Percentiles rank a stretch among this genome's conserved stretches.
These are phyloP conservation scores for Atta texana DNA, from an alignment of 1,140 invertebrate genomes.

Conservation along the genomic window DNA sequence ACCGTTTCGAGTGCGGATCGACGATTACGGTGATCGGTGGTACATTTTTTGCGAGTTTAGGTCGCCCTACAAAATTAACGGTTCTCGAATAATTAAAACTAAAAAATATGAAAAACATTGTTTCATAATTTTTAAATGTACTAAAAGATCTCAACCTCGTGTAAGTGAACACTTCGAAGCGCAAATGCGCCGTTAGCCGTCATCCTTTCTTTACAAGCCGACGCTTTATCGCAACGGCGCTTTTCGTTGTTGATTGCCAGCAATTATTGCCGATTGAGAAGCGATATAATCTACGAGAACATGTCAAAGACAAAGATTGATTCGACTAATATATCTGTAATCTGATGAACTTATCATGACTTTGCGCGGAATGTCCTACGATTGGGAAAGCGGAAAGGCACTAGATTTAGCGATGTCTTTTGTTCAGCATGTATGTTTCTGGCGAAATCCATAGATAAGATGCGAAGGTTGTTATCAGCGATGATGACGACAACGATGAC, in stretches of 20 bases:
- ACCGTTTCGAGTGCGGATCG: slow-evolving; percentile 67
- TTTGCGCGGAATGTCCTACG: not conserved
- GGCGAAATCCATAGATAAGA: slow-evolving; percentile 41
- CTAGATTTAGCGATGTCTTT: slow-evolving; percentile 39
- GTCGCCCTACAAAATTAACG: not conserved
- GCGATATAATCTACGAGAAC: not conserved
- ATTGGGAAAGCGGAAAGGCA: not conserved
- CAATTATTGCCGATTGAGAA: slow-evolving; percentile 12
- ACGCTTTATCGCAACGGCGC: slow-evolving; percentile 1
- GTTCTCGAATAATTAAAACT: not conserved
- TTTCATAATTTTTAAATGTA: slow-evolving; percentile 9
- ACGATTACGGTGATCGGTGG: slow-evolving; percentile 7
- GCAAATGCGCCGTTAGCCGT: slow-evolving; percentile 1
- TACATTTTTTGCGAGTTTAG: not conserved
- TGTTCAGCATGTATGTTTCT: slow-evolving; percentile 10
- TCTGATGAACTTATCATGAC: not conserved
- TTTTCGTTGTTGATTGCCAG: slow-evolving; percentile 23
- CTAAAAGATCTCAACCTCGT: not conserved
- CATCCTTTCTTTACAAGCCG: not conserved
- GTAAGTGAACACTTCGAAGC: not conserved
- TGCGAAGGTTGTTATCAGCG: not conserved
- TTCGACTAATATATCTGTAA: slow-evolving; percentile 17
- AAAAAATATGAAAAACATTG: not conserved
- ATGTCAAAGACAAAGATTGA: slow-evolving; percentile 4
- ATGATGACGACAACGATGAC: not conserved